phyloP scores from a whole-genome alignment of 2,888 invertebrate species.

The Psococerastis gibbosa region DNA sequence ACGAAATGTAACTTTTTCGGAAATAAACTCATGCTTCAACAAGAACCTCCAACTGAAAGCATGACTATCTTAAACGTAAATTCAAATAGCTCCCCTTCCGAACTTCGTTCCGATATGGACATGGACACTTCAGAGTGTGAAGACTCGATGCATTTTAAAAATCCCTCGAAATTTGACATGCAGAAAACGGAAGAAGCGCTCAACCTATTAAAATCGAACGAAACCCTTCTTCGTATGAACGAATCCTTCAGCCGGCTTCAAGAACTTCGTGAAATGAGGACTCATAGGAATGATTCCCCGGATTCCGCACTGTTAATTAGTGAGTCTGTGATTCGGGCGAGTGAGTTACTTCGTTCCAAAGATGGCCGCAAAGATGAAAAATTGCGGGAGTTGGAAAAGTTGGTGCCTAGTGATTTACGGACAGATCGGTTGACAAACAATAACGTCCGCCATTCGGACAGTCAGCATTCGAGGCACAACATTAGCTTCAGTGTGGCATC shows the following conservation, averaged over 20 bases:
- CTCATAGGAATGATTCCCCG: not conserved
- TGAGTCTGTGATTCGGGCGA: conserved; percentile 6
- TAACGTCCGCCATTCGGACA: not conserved
- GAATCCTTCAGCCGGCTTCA: conserved; percentile 3
- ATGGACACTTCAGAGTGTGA: conserved; percentile 4
- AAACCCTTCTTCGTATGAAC: conserved; percentile 5
- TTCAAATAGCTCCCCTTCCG: not conserved
- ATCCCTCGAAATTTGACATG: not conserved
- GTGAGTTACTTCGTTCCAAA: conserved; percentile 6
- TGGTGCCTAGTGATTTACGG: conserved; percentile 2
- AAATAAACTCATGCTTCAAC: conserved; percentile 8
- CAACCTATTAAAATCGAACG: conserved; percentile 1
- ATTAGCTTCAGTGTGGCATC: conserved; percentile 71
- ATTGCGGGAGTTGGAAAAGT: conserved; percentile 1
- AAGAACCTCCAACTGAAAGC: not conserved
- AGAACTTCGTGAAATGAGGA: not conserved
- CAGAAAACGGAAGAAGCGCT: conserved; percentile 5
- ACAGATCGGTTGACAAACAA: not conserved
- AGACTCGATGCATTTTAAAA: not conserved
- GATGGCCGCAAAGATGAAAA: conserved; percentile 5
- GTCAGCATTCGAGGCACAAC: conserved; percentile 5
- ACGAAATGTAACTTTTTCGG: too few relatives aligned
- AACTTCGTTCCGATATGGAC: not conserved
- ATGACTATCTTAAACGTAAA: conserved; percentile 10
- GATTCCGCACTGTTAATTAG: conserved; percentile 1